phyloP scores from a whole-genome alignment of 2,797 vertebrate species.

The Dallia pectoralis region DNA sequence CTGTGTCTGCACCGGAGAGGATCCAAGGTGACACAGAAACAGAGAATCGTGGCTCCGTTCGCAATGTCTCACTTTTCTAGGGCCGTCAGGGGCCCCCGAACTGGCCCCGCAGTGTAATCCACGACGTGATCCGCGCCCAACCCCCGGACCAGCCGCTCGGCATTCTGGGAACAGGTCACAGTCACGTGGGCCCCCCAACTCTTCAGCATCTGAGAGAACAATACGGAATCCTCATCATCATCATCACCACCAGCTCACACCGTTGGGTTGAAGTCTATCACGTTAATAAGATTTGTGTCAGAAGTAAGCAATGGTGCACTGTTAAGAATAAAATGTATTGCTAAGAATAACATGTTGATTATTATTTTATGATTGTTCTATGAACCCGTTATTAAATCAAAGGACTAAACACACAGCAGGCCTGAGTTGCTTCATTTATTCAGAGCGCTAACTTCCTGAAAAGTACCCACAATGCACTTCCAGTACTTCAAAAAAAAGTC shows the following conservation, averaged over 20 bases:
- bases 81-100: constrained; percentile 75
- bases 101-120: constrained; percentile 83
- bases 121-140: constrained; percentile 87
- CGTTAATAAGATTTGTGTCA: neutral
- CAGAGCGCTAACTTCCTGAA: no score
- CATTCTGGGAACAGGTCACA: constrained; percentile 90
- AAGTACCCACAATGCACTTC: no score
- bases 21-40: neutral
- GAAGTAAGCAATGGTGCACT: neutral
- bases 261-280: neutral
- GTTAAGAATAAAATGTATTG: no score
- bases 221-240: neutral
- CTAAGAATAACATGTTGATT: no score
- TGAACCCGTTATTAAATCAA: no score
- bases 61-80: constrained; percentile 77
- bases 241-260: neutral
- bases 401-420: no score
- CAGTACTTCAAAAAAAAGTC: no score
- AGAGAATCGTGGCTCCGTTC: neutral
- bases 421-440: no score
- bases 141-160: constrained; percentile 76
- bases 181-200: constrained; percentile 93
- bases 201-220: constrained; percentile 81
- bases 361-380: no score
- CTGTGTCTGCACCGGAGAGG: neutral